Percentiles rank a stretch among this genome's conserved stretches.
Evolutionary conservation across 2,113 vertebrate species (phyloP).

Genomic region (Uria aalge): DNA sequence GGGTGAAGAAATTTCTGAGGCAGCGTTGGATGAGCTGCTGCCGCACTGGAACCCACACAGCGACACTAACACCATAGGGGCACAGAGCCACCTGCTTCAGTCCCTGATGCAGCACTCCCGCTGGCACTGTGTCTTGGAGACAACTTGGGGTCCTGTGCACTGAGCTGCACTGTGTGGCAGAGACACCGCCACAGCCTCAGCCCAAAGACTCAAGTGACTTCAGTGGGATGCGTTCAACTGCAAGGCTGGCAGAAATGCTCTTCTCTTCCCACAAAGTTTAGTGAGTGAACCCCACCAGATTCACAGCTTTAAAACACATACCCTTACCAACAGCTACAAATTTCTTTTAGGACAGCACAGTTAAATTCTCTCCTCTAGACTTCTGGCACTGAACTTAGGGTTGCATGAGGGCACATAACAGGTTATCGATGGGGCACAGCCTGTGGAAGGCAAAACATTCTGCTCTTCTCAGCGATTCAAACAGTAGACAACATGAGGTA

Average conservation of each 20-base stretch:
- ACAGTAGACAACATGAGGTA: not conserved
- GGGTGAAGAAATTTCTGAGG: not conserved
- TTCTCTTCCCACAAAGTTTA: not conserved
- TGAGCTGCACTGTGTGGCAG: not conserved
- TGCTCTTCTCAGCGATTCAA: not conserved
- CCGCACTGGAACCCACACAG: fast-evolving
- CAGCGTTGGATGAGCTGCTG: not conserved
- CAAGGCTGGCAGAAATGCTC: not conserved
- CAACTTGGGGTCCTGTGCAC: not conserved
- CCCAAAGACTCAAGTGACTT: not conserved
- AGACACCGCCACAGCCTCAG: not conserved
- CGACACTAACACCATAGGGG: not conserved
- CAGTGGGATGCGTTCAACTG: not conserved
- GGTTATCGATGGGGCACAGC: not conserved
- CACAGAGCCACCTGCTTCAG: not conserved
- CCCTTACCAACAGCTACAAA: not conserved
- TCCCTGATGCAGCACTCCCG: not conserved
- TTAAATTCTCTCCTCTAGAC: not conserved
- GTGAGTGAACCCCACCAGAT: not conserved
- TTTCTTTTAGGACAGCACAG: not conserved
- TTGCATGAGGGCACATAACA: not conserved
- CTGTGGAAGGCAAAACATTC: not conserved
- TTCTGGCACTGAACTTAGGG: not conserved
- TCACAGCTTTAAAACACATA: not conserved
- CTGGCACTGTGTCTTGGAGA: not conserved